Base-by-base conservation (phyloP, 2,113 vertebrate genomes). In the Tyrannus savana region DNA sequence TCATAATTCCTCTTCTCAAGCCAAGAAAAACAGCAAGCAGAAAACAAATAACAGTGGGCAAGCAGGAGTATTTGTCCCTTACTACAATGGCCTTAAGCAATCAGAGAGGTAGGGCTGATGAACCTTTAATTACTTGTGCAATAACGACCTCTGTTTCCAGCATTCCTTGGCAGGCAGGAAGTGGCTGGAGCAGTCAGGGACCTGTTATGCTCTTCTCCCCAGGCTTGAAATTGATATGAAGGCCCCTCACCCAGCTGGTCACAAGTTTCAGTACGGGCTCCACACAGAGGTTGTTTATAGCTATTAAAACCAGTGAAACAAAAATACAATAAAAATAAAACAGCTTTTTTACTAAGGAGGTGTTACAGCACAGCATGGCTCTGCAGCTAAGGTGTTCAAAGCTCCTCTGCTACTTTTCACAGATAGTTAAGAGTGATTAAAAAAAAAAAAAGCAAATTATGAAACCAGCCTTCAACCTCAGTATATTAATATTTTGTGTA, bases 21-120 rank as follows among this genome's bases (percentile, higher is more conserved):
- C 97, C 97, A 97, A 97, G 80, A 95, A 94, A 97, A 97, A 96
- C 94, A 97, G 92, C 86, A 84, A 94, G 92, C 49, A 96, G 88
- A 97, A 97, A 97, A 96, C 94, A 96, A 97, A 62, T 97, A 93
- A 96, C 89, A 93, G 90, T 80, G 91, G 76, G 84, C 92, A 84
- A 94, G 93, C 93, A 94, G 90, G 92, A 96, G 90, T 91, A 95
- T 92, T 95, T 93, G 91, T 96, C 90, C 95, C 91, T 94, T 96
- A 96, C 92, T 97, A 97, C 88, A 96, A 97, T 96, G 91, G 76
- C 89, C 91, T 95, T 95, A 89, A 96, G 91, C 92, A 96, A 89
- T 94, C 87, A 35, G 87, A 96, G 96, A 96, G 92, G 95, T 97
- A 96, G 92, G 82, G 78, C 82, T 87, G 73, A 97, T 95, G 93